Evolutionary conservation across 2,888 invertebrate genomes (phyloP).

Genomic region (Megastigmus dorsalis): DNA sequence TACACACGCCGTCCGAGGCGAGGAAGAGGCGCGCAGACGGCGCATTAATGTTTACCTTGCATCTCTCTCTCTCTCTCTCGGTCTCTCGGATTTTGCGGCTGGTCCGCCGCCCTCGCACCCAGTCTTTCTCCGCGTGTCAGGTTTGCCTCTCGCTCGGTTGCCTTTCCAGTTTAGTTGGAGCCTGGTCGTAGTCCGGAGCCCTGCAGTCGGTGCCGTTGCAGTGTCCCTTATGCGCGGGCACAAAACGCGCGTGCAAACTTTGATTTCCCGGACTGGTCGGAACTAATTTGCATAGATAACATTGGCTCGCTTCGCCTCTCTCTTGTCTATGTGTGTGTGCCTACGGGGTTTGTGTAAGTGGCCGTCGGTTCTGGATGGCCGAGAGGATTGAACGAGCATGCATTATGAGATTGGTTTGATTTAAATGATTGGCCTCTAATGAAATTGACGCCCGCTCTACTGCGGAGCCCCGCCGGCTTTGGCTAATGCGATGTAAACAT

Average conservation of each 20-base stretch:
- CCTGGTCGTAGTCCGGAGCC: too few species aligned
- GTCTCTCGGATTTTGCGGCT: background rate
- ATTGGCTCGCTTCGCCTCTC: background rate
- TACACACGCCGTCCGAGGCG: too few species aligned
- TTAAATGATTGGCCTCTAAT: slow-evolving; percentile 28
- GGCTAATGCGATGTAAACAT: slow-evolving; percentile 33
- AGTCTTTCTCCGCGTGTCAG: background rate
- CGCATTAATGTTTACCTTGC: slow-evolving; percentile 3
- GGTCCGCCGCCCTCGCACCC: too few species aligned
- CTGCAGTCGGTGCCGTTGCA: too few species aligned
- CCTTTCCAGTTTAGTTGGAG: too few species aligned
- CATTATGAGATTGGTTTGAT: slow-evolving; percentile 49
- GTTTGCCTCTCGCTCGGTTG: slow-evolving; percentile 19
- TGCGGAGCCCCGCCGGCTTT: background rate
- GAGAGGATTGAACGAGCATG: too few species aligned
- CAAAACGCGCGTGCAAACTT: slow-evolving; percentile 25
- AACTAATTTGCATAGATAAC: slow-evolving; percentile 50
- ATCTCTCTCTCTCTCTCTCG: background rate
- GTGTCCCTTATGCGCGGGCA: slow-evolving; percentile 5
- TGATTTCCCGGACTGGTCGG: slow-evolving; percentile 19
- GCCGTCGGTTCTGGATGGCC: too few species aligned
- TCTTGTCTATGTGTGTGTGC: too few species aligned
- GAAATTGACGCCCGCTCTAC: slow-evolving; percentile 21
- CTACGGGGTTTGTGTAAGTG: too few species aligned
- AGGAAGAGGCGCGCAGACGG: background rate